phyloP scores from a whole-genome alignment of 2,888 invertebrate species.

The Aphrophora alni region DNA sequence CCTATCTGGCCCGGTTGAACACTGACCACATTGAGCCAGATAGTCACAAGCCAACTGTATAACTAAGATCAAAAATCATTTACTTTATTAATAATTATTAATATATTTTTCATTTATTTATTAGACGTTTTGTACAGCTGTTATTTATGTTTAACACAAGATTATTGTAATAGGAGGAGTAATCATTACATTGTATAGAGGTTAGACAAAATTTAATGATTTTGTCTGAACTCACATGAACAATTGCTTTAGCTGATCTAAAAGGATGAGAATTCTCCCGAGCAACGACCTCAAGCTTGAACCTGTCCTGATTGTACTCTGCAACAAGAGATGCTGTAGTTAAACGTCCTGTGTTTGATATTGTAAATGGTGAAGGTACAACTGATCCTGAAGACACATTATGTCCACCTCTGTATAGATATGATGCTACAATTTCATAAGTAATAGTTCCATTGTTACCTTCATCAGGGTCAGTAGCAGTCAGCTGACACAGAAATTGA shows the following conservation, averaged over 20 bases:
- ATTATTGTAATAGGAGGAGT: too few species aligned
- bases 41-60: too few species aligned
- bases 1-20: too few species aligned
- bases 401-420: slow-evolving; percentile 72
- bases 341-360: slow-evolving; percentile 73
- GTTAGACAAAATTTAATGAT: not conserved
- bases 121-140: too few species aligned
- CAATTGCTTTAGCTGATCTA: slow-evolving; percentile 75
- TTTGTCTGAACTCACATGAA: slow-evolving; percentile 70
- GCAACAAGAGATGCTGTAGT: slow-evolving; percentile 83
- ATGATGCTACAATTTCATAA: slow-evolving; percentile 82
- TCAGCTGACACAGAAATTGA: slow-evolving; percentile 74
- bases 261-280: slow-evolving; percentile 81
- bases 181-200: too few species aligned
- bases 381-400: slow-evolving; percentile 81
- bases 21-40: too few species aligned
- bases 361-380: slow-evolving; percentile 86
- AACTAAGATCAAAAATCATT: too few species aligned
- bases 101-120: too few species aligned
- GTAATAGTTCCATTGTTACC: slow-evolving; percentile 83
- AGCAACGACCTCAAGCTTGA: slow-evolving; percentile 82
- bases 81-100: too few species aligned
- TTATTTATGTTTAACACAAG: too few species aligned
- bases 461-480: slow-evolving; percentile 82
- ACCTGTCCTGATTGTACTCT: slow-evolving; percentile 88